A percentile compares a stretch with the other conserved stretches of the same genome.
phyloP scores from a whole-genome alignment of 2,888 invertebrate genomes.

The Junonia oenone region DNA sequence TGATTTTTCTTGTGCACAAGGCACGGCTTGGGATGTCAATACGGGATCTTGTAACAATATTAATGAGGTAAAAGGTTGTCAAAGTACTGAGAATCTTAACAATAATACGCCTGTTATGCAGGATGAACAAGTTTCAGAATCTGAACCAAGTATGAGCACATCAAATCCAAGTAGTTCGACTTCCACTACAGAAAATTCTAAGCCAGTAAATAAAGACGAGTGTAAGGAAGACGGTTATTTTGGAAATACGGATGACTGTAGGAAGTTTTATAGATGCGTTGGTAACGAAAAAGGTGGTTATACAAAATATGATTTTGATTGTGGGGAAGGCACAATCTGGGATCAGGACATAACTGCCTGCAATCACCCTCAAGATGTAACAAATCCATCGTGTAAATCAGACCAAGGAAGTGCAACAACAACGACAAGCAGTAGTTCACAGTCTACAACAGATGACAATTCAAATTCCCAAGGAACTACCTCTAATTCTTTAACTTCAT shows the following conservation, averaged over 20 bases:
- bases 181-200: slow-evolving; percentile 22
- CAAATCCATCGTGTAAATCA: slow-evolving; percentile 51
- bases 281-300: slow-evolving; percentile 79
- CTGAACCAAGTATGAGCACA: slow-evolving; percentile 7
- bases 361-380: slow-evolving; percentile 66
- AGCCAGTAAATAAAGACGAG: slow-evolving; percentile 15
- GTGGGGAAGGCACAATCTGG: slow-evolving; percentile 89
- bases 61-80: slow-evolving; percentile 3
- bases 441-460: slow-evolving; percentile 23
- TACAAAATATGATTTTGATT: slow-evolving; percentile 84
- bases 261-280: slow-evolving; percentile 88
- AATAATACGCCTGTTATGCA: background rate
- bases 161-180: slow-evolving; percentile 20
- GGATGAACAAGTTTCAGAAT: slow-evolving; percentile 9
- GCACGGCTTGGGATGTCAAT: slow-evolving; percentile 87
- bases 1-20: slow-evolving; percentile 85
- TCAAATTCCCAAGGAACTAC: slow-evolving; percentile 26
- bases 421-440: slow-evolving; percentile 30
- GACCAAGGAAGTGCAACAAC: slow-evolving; percentile 27
- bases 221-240: slow-evolving; percentile 84
- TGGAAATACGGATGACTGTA: slow-evolving; percentile 84
- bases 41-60: slow-evolving; percentile 59
- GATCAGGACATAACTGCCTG: slow-evolving; percentile 81
- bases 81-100: background rate
- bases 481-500: slow-evolving; percentile 26